Evolutionary conservation across 2,113 vertebrate genomes (phyloP), one percentile per base, ranked within the genome.

Genomic region (Mustelus asterias): DNA sequence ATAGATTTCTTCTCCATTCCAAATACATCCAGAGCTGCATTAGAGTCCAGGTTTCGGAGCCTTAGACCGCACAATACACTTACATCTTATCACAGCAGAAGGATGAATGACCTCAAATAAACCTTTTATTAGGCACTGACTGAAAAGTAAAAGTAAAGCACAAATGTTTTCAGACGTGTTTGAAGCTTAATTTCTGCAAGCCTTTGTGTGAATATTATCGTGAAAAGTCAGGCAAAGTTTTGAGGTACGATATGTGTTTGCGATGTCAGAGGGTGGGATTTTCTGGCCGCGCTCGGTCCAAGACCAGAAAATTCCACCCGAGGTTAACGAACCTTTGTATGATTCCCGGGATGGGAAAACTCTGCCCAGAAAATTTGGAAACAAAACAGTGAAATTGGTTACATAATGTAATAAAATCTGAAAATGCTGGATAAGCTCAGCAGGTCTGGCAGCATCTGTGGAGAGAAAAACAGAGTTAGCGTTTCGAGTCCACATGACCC

Each of bases 11-110:
- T 26, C 72, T 76, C 26, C 8, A 93, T 93, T 60, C 60, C 89
- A 93, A 93, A 93, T 93, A 65, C 33, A 33, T 67, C 60, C 60
- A 37, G 60, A 65, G 16, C 33, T 67, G 65, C 3, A 18, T 65
- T 93, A 93, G n/a, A 93, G 89, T 63, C 58, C n/a, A 63, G 60
- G 33, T 93, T 65, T 93, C 16, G 33, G n/a, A 93, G 86, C 48
- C 24, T 22, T 8, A 44, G 20, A 58, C 86, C 26, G 41, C 44
- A 10, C 44, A 90, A 90, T 90, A 33, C 54, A 58, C 29, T 90
- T 24, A 63, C 13, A 11, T 60, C 54, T 60, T 60, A 33, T 33
- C 14, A 8, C 18, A 65, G 16, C 60, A 65, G 89, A 93, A 65
- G 60, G 18, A 93, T 37, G 16, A 37, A 18, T 93, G 60, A 33